Evolutionary conservation across 2,888 invertebrate species (phyloP), one percentile per base, ranked within the genome.

Genomic region (Phanerotoma sp.): DNA sequence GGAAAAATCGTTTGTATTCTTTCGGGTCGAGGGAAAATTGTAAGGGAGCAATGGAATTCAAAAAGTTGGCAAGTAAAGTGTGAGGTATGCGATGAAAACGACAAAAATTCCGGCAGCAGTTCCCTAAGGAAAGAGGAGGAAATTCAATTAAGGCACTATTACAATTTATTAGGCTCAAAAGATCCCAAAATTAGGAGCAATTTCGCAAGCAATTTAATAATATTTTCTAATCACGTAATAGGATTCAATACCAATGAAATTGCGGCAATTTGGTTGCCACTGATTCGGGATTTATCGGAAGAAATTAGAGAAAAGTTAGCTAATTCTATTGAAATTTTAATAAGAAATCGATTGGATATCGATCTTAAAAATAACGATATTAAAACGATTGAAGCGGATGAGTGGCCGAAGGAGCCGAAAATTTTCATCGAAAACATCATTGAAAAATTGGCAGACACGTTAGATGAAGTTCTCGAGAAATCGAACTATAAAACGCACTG

Each of bases 401-500:
- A 66, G 13, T 56, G 68, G 16, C 66, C 72, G 10, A 37, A 51
- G 16, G 66, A 69, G 18, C 60, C 81, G 11, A 67, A 75, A n/a
- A 62, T 74, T 42, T 73, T 79, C 37, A 73, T 84, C 1, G 77
- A 80, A 57, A 63, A 79, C 22, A 64, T 82, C 25, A 77, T 84
- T 3, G 75, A 79, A 55, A 74, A 63, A 40, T 58, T 77, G 53
- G 55, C 61, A 5, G 57, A 58, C 11, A 64, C 66, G 1, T 62
- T 75, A 4, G 60, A 63, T 18, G 58, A 63, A 16, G 71, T 68
- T 50, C 72, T 87, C 40, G 79, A 81, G 62, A 78, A 67, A 52
- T 80, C 81, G 41, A 79, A 86, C 67, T 77, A 79, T 52, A 73
- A 75, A 7, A 64, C 82, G 18, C 86, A 87, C 69, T 79, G 81